Evolutionary conservation across 37 sponge, comb jelly and placozoan genomes (phyloP).

Genomic region (Lycopodina hypogea): DNA sequence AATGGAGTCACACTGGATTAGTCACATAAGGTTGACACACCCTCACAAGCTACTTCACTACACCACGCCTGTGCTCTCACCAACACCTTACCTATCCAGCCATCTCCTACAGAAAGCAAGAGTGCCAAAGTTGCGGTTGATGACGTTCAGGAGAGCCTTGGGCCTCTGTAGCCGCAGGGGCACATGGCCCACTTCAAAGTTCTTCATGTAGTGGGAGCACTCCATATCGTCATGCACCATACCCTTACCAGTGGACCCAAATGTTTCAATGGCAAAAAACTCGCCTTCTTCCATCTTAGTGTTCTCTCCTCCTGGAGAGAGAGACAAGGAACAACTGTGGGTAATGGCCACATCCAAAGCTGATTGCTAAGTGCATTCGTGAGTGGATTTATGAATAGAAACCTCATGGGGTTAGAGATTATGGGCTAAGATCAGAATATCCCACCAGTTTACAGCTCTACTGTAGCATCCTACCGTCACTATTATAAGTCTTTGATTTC

Average conservation of each 20-base stretch:
- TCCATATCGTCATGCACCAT: conserved; percentile 98
- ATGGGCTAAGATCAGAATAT: no score
- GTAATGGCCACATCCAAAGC: no score
- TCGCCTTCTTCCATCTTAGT: conserved; percentile 98
- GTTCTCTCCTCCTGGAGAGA: conserved; percentile 60
- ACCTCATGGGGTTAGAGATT: no score
- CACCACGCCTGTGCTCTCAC: no score
- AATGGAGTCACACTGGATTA: no score
- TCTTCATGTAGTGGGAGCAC: conserved; percentile 99
- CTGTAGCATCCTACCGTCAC: no score
- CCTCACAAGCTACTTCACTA: no score
- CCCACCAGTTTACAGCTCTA: no score
- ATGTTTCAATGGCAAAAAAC: conserved; percentile 98
- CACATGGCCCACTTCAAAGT: conserved; percentile 90
- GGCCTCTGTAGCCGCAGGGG: conserved; percentile 83
- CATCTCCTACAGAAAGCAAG: conserved; percentile 96
- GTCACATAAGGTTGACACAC: no score
- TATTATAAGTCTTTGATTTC: no score
- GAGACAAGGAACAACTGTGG: background rate
- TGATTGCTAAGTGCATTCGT: no score
- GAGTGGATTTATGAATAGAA: no score
- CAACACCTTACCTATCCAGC: conserved; percentile 73
- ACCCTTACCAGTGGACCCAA: conserved; percentile 93
- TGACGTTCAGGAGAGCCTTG: conserved; percentile 80
- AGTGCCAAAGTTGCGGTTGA: conserved; percentile 95